Evolutionary conservation across 2,797 vertebrate genomes (phyloP).

Genomic region (Eulemur albifrons): DNA sequence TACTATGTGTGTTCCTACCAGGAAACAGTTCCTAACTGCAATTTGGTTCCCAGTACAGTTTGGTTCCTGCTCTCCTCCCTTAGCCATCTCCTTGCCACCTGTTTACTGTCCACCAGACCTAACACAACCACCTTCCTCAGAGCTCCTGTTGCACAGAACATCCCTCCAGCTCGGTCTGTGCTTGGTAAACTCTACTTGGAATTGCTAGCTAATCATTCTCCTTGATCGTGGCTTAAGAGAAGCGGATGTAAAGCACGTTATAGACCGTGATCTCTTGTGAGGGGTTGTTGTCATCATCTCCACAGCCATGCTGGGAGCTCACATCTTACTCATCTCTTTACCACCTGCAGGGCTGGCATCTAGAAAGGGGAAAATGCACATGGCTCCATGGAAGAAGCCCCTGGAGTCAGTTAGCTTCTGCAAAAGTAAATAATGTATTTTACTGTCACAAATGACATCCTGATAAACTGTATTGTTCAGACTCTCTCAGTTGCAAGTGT

Average conservation of each 20-base stretch:
- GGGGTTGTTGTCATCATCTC: not conserved
- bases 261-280: not conserved
- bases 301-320: not conserved
- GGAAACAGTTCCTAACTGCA: too few species aligned
- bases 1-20: too few species aligned
- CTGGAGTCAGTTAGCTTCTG: not conserved
- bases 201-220: not conserved
- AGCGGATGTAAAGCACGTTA: not conserved
- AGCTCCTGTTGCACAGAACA: not conserved
- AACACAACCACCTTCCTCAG: not conserved
- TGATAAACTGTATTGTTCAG: not conserved
- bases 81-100: too few species aligned
- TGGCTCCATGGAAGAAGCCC: not conserved
- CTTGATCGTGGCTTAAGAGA: not conserved
- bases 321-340: not conserved
- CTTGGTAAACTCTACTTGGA: not conserved
- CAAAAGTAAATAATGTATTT: not conserved
- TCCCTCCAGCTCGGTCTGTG: rapidly evolving
- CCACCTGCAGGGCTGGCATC: not conserved
- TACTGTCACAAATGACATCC: not conserved
- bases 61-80: too few species aligned
- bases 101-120: too few species aligned
- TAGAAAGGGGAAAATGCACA: not conserved
- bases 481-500: not conserved
- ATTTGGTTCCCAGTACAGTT: too few species aligned